phyloP scores from a whole-genome alignment of 1,140 invertebrate genomes.

The Lamellibrachia luymesi region DNA sequence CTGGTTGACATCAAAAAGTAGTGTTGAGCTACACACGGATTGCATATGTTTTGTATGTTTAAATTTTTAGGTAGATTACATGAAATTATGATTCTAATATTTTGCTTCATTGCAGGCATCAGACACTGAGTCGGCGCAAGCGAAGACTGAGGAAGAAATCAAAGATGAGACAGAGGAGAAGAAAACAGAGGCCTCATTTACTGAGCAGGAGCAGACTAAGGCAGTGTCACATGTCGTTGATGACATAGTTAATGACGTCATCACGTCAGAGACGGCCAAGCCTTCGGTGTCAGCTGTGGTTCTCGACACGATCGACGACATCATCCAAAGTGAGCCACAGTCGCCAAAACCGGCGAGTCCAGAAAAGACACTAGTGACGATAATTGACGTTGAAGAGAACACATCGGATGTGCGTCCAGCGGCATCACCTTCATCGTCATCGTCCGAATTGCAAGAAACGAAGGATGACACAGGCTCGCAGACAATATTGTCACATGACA shows the following conservation, averaged over 20 bases:
- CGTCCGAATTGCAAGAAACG: constrained; percentile 17
- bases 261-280: constrained; percentile 39
- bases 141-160: neutral
- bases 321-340: constrained; percentile 13
- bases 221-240: constrained; percentile 15
- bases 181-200: neutral
- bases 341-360: constrained; percentile 18
- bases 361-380: constrained; percentile 42
- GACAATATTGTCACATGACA: neutral
- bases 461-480: neutral
- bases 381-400: constrained; percentile 37
- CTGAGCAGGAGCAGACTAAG: neutral
- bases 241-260: constrained; percentile 31
- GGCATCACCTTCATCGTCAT: constrained; percentile 13
- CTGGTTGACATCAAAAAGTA: too few species aligned
- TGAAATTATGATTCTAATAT: neutral
- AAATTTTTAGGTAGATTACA: neutral
- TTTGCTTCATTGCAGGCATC: neutral
- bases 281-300: constrained; percentile 45
- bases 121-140: neutral
- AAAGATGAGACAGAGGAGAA: neutral
- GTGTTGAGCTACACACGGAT: too few species aligned
- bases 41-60: neutral
- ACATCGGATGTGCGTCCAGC: constrained; percentile 23
- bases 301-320: constrained; percentile 18